phyloP scores from a whole-genome alignment of 1,140 invertebrate species.

The Diprion similis region DNA sequence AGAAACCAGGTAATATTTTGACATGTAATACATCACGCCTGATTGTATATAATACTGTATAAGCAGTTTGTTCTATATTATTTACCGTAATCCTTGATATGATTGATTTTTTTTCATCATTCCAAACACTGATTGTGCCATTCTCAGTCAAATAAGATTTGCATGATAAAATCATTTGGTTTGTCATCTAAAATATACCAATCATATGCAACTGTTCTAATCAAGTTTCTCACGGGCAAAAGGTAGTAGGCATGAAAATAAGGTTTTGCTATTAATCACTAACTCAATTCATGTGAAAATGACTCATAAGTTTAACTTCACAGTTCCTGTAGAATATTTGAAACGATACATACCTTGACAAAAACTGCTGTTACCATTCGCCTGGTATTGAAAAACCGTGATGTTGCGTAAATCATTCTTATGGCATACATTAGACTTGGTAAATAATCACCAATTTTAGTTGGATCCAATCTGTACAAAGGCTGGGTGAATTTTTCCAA shows the following conservation, averaged over 20 bases:
- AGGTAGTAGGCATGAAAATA: no score
- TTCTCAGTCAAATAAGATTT: slow-evolving; percentile 73
- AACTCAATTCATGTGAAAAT: background rate
- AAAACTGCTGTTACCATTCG: slow-evolving; percentile 72
- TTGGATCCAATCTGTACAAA: slow-evolving; percentile 78
- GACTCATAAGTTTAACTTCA: background rate
- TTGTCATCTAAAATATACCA: slow-evolving; percentile 66
- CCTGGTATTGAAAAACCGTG: slow-evolving; percentile 78
- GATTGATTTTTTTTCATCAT: slow-evolving; percentile 68
- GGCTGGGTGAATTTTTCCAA: slow-evolving; percentile 87
- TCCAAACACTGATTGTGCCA: slow-evolving; percentile 72
- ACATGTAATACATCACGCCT: background rate
- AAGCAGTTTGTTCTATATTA: slow-evolving; percentile 3
- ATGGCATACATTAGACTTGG: slow-evolving; percentile 76
- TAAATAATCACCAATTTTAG: slow-evolving; percentile 73
- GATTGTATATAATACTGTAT: slow-evolving; percentile 28
- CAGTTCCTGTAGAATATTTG: no score
- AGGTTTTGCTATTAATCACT: background rate
- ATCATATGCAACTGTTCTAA: background rate
- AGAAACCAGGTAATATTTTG: slow-evolving; percentile 8
- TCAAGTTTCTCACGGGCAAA: no score
- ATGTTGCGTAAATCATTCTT: slow-evolving; percentile 84
- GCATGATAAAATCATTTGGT: slow-evolving; percentile 77
- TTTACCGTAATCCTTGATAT: slow-evolving; percentile 77
- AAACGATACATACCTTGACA: slow-evolving; percentile 64